Conservation (phyloP, 1,140 invertebrate species). For the Melipona quadrifasciata region DNA sequence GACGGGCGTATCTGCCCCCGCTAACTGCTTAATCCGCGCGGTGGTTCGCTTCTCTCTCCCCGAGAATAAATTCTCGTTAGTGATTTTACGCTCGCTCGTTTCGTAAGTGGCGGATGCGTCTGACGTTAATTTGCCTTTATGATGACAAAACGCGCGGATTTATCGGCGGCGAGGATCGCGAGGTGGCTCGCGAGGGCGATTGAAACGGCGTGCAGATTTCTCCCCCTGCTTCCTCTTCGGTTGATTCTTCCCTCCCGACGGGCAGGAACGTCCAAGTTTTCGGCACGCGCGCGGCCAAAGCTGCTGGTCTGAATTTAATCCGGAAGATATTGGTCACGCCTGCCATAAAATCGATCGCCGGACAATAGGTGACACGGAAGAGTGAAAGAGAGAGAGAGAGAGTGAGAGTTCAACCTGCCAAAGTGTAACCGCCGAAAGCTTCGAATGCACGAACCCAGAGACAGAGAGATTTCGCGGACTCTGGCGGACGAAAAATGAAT, state of each 20-base stretch:
- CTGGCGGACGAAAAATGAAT: background rate
- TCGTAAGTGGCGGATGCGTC: background rate
- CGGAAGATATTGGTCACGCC: background rate
- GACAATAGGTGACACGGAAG: background rate
- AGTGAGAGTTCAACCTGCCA: background rate
- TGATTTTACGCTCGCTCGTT: background rate
- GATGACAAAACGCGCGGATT: background rate
- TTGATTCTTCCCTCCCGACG: background rate
- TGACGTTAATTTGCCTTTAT: background rate
- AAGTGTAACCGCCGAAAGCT: background rate
- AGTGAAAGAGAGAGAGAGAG: no score
- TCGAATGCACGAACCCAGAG: background rate
- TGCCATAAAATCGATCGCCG: slow-evolving; percentile 9
- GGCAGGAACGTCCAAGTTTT: background rate
- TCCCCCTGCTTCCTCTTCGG: no score
- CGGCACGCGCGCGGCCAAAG: background rate
- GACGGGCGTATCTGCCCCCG: no score
- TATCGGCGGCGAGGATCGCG: no score
- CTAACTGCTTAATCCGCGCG: slow-evolving; percentile 8
- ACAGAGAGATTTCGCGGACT: background rate
- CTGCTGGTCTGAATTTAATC: background rate
- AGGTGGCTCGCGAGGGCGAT: background rate
- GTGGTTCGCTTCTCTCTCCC: background rate
- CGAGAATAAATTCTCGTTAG: slow-evolving; percentile 32
- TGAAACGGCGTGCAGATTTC: background rate